Conservation (phyloP, 2,888 invertebrate genomes). For the Agelastica alni region DNA sequence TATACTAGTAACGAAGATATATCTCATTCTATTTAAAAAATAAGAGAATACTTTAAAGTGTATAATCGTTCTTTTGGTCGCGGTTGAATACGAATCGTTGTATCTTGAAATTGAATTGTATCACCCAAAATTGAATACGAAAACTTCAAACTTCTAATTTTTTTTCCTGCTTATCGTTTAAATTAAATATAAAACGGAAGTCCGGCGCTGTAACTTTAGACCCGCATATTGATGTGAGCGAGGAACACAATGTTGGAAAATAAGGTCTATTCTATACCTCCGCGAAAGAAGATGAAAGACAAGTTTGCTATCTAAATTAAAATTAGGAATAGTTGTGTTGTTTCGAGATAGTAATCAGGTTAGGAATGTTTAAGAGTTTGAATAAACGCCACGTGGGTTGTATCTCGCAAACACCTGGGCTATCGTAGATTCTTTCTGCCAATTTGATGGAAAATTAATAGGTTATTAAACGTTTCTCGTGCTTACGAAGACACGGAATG, state of each 20-base stretch:
- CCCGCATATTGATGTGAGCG: not conserved
- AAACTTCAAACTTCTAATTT: too few species aligned
- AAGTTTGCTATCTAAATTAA: constrained; percentile 37
- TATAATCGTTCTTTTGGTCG: too few species aligned
- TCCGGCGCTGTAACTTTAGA: not conserved
- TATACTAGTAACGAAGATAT: too few species aligned
- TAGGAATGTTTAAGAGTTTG: constrained; percentile 33
- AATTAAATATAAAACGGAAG: not conserved
- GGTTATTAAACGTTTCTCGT: too few species aligned
- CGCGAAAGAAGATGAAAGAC: constrained; percentile 17
- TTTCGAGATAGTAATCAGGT: constrained; percentile 40
- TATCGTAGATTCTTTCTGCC: not conserved
- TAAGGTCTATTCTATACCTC: constrained; percentile 8
- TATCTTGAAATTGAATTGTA: too few species aligned
- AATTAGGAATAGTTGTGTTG: constrained; percentile 38
- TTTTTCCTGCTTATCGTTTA: too few species aligned
- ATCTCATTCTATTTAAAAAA: too few species aligned
- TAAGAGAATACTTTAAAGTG: too few species aligned
- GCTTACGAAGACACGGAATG: too few species aligned
- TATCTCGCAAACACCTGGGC: constrained; percentile 17
- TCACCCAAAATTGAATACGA: too few species aligned
- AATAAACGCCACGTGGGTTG: constrained; percentile 15
- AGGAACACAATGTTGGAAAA: too few species aligned
- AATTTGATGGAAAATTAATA: constrained; percentile 10
- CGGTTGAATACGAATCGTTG: too few species aligned